Evolutionary conservation across 2,113 vertebrate genomes (phyloP), one percentile per base, ranked within the genome.

Genomic region (Nerophis lumbriciformis): DNA sequence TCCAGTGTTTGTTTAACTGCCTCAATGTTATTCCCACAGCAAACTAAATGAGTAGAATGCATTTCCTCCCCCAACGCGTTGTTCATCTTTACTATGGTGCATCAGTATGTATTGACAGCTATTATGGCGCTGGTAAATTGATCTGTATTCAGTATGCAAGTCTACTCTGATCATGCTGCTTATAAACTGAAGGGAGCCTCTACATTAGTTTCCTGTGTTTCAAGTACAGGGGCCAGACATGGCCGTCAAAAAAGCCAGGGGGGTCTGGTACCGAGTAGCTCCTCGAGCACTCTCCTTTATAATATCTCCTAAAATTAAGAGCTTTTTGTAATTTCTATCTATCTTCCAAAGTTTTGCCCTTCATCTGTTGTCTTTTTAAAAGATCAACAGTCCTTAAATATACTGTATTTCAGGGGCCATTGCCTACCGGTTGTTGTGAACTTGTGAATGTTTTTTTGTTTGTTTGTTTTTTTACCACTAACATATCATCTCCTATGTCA

Each of bases 71-170:
- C 19, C 44, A 39, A 78, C 68, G 74, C 66, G 59, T 44, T 73
- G 66, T 72, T 78, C 55, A 59, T 79, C 77, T 87, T 84, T 85
- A 76, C 83, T 85, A 82, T 87, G 85, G 85, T 73, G 79, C 69
- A 65, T 69, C 50, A 10, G 77, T 73, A 78, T 28, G 28, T 28
- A 28, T 2, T 28, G 72, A 72, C 81, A 60, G 67, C 74, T 76
- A 87, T 86, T 85, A 86, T 75, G 77, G 73, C 54, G 48, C 45
- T 83, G 66, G 70, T 84, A 39, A 76, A 81, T 73, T 63, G 73
- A 70, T 76, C 78, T 86, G 73, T 87, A 88, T 86, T 86, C 77
- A 83, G 74, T 42, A 64, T 5, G 38, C 66, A 66, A 73, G 72
- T 80, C 85, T 81, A 84, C 78, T 81, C 68, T 73, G 73, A 55